phyloP scores from a whole-genome alignment of 2,797 vertebrate species.

The Intellagama lesueurii region DNA sequence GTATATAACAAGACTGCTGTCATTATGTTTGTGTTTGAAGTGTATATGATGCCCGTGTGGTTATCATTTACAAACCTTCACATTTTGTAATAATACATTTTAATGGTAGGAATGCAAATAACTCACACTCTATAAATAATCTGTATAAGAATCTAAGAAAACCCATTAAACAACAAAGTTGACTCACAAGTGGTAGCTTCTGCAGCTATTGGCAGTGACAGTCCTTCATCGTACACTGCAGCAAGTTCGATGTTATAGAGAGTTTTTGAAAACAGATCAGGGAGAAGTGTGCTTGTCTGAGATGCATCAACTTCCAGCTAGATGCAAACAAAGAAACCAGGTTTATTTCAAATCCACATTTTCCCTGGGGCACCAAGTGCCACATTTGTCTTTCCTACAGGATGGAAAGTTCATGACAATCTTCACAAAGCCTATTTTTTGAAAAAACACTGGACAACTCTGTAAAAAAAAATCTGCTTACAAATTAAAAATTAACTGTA shows the following conservation, averaged over 20 bases:
- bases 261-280: constrained; percentile 87
- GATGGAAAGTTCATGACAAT: neutral
- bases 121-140: too few species aligned
- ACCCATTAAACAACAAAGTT: neutral
- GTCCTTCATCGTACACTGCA: constrained; percentile 86
- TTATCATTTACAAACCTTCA: neutral
- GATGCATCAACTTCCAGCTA: constrained; percentile 87
- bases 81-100: neutral
- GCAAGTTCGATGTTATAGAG: constrained; percentile 87
- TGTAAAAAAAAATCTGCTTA: neutral
- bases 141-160: constrained; percentile 4
- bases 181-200: constrained; percentile 87
- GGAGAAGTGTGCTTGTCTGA: constrained; percentile 80
- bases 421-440: neutral
- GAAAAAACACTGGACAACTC: neutral
- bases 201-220: constrained; percentile 78
- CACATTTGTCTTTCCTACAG: neutral
- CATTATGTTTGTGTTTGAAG: too few species aligned
- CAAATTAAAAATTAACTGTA: neutral
- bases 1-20: too few species aligned
- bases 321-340: constrained; percentile 31
- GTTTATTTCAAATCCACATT: constrained; percentile 9
- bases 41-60: too few species aligned
- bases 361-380: neutral
- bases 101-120: too few species aligned